Base-by-base conservation (phyloP, 2,113 vertebrate species). In the Rhodinocichla rosea region DNA sequence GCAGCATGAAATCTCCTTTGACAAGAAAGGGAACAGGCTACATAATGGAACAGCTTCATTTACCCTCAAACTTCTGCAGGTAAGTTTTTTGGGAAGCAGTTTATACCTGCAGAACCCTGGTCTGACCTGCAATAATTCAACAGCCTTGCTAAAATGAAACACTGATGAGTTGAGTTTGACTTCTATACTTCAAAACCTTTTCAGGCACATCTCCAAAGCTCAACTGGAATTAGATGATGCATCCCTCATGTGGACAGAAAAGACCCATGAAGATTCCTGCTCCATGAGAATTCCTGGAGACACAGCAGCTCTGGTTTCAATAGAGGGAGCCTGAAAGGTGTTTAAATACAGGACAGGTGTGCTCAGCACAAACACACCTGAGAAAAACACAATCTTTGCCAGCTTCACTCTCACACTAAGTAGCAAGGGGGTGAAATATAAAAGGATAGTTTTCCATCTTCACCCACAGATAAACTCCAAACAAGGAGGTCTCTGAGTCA, bases 131-230 rank as follows among this genome's bases (percentile, higher is more conserved):
- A 95, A 26, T 30, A 92, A 71, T 70, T 79, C 88, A 89, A 78
- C 9, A 80, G 28, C 37, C 44, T 50, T 89, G 55, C 59, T 94
- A 87, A 94, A 96, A 95, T 69, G 89, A 83, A 93, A 84, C 28
- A 89, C 39, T 57, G 42, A 87, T 87, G 50, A 92, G 49, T 32
- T 13, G 18, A 88, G 37, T 69, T 88, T 75, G 17, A 81, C 56
- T 80, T 85, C 40, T 24, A 45, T 39, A 69, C 49, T 90, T 80
- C 68, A 56, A 39, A 92, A 50, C 56, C 62, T 62, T 50, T 53
- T 68, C 69, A 94, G 75, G 42, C 75, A 77, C 53, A 50, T 50
- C 47, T 94, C 45, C 52, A 70, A 80, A 83, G 77, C 84, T 90
- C 82, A 89, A 3, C 37, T 92, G 73, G 87, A 88, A 90, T 71